Conservation (phyloP, 2,888 invertebrate genomes). For the Dyspetes luteomarginatus region DNA sequence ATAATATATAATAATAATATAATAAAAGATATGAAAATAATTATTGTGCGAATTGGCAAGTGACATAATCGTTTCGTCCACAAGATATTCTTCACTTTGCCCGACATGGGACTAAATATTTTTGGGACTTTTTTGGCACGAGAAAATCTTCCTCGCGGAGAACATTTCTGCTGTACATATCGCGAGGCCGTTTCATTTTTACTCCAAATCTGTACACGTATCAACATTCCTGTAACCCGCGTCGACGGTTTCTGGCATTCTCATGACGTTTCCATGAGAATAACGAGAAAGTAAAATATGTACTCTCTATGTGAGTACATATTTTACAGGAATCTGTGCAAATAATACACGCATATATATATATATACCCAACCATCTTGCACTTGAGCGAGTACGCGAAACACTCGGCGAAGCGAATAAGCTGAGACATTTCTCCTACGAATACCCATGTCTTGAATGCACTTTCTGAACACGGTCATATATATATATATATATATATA, state of each 20-base stretch:
- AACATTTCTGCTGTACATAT: neutral
- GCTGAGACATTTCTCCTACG: slow-evolving; percentile 26
- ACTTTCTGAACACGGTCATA: neutral
- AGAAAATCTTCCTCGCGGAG: too few species aligned
- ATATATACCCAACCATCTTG: slow-evolving; percentile 5
- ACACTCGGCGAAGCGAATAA: slow-evolving; percentile 50
- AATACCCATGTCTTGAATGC: slow-evolving; percentile 5
- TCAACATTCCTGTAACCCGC: neutral
- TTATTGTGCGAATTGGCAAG: neutral
- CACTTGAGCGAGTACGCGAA: slow-evolving; percentile 7
- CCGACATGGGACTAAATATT: neutral
- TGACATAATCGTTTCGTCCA: neutral
- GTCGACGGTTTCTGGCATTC: slow-evolving; percentile 9
- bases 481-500: neutral
- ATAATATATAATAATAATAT: neutral
- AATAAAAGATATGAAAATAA: neutral
- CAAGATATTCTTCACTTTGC: slow-evolving; percentile 5
- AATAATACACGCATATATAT: neutral
- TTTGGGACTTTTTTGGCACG: neutral
- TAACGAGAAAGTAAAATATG: neutral
- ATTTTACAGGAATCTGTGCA: neutral
- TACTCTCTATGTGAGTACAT: neutral
- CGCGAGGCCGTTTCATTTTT: neutral
- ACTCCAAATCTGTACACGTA: neutral
- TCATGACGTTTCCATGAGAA: neutral